Conservation (phyloP, 2,888 invertebrate genomes). For the Subacronicta megacephala region DNA sequence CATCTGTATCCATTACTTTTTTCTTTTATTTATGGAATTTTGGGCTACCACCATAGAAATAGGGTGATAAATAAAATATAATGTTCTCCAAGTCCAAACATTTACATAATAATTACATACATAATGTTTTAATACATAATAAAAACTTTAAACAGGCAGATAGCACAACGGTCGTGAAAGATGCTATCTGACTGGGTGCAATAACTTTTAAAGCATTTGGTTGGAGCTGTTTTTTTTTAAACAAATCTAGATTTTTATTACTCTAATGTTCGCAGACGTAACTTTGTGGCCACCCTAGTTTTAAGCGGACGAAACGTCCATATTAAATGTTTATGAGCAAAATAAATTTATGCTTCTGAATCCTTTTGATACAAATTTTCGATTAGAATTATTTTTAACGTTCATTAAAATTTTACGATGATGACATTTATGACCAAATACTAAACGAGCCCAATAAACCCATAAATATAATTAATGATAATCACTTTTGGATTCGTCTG, state of each 20-base stretch:
- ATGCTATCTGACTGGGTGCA: slow-evolving; percentile 64
- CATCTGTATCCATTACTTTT: slow-evolving; percentile 34
- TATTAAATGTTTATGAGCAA: slow-evolving; percentile 29
- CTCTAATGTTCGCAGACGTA: slow-evolving; percentile 13
- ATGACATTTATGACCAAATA: slow-evolving; percentile 57
- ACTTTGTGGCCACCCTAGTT: slow-evolving; percentile 40
- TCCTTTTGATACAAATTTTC: slow-evolving; percentile 30
- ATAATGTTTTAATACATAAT: slow-evolving; percentile 53
- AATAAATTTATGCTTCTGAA: slow-evolving; percentile 42
- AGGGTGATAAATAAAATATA: slow-evolving; percentile 43
- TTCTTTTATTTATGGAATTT: slow-evolving; percentile 32
- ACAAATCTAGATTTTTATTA: slow-evolving; percentile 31
- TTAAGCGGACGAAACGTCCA: slow-evolving; percentile 31
- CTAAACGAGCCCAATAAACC: slow-evolving; percentile 54
- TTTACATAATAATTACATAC: slow-evolving; percentile 57
- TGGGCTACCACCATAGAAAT: slow-evolving; percentile 34
- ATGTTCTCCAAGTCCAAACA: slow-evolving; percentile 40
- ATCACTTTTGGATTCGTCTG: slow-evolving; percentile 43
- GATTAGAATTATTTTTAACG: slow-evolving; percentile 56
- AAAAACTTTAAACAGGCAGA: slow-evolving; percentile 44
- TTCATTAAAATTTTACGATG: slow-evolving; percentile 62
- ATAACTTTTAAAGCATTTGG: slow-evolving; percentile 58
- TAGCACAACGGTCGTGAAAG: slow-evolving; percentile 55
- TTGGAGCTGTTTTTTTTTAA: slow-evolving; percentile 42
- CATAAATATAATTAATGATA: slow-evolving; percentile 57